phyloP scores from a whole-genome alignment of 2,113 vertebrate species.

The Vireo altiloquus region DNA sequence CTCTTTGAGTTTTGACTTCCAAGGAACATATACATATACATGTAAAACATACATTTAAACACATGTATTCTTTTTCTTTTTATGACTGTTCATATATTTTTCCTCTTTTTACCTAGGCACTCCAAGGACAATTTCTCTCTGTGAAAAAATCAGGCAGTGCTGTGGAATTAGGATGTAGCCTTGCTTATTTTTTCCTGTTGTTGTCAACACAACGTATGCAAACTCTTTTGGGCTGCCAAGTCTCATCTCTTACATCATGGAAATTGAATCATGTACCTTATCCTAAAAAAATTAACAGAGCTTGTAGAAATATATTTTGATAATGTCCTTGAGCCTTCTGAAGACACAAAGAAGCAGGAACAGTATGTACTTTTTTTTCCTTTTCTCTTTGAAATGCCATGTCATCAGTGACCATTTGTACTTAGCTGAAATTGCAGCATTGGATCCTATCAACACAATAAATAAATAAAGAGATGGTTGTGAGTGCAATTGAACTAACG shows the following conservation, averaged over 20 bases:
- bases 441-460: not conserved
- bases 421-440: not conserved
- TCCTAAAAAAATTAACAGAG: not conserved
- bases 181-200: not conserved
- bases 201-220: not conserved
- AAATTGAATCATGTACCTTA: constrained; percentile 7
- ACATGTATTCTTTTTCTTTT: not conserved
- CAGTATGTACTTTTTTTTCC: not conserved
- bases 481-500: not conserved
- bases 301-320: constrained; percentile 2
- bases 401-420: not conserved
- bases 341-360: not conserved
- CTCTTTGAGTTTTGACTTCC: not conserved
- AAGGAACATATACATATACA: not conserved
- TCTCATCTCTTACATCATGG: not conserved
- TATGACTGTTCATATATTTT: not conserved
- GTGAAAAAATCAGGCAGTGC: not conserved
- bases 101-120: not conserved
- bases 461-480: constrained; percentile 10
- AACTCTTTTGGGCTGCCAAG: not conserved
- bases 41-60: not conserved
- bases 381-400: not conserved
- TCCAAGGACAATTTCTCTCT: not conserved
- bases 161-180: not conserved
- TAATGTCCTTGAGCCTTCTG: constrained; percentile 14